These are phyloP conservation scores for Drosophila leontia DNA, from an alignment of 1,140 invertebrate species.

Conservation along the genomic window DNA sequence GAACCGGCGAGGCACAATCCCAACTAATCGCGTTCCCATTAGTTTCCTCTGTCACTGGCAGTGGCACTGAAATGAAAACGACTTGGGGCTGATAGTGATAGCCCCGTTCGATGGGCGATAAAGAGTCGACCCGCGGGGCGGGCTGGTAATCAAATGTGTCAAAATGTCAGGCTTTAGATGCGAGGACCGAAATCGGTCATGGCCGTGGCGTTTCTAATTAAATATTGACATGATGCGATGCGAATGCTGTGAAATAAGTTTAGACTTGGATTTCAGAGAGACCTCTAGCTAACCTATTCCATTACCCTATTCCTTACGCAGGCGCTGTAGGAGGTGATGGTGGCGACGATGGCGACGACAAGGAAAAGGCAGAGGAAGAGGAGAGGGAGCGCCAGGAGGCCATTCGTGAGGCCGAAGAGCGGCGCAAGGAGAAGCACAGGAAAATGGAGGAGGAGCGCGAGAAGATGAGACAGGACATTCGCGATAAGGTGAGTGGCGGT, in stretches of 20 bases:
- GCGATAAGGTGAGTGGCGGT: conserved; percentile 93
- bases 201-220: conserved; percentile 62
- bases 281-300: conserved; percentile 4
- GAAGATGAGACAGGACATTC: conserved; percentile 98
- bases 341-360: conserved; percentile 94
- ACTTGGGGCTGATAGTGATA: conserved; percentile 28
- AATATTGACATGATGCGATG: conserved; percentile 14
- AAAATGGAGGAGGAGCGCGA: conserved; percentile 99
- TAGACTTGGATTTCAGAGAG: conserved; percentile 1
- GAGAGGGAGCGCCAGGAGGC: conserved; percentile 97
- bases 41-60: conserved; percentile 26
- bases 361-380: conserved; percentile 97
- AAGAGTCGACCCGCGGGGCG: background rate
- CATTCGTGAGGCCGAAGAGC: conserved; percentile 96
- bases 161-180: conserved; percentile 54
- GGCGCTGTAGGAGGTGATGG: conserved; percentile 96
- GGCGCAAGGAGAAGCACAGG: conserved; percentile 97
- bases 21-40: conserved; percentile 65
- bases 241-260: background rate
- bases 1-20: conserved; percentile 31
- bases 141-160: conserved; percentile 62
- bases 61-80: conserved; percentile 16
- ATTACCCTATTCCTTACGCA: conserved; percentile 81
- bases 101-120: conserved; percentile 14
- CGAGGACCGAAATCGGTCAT: conserved; percentile 63